phyloP scores from a whole-genome alignment of 2,888 invertebrate species.

The Protodeltote pygarga region DNA sequence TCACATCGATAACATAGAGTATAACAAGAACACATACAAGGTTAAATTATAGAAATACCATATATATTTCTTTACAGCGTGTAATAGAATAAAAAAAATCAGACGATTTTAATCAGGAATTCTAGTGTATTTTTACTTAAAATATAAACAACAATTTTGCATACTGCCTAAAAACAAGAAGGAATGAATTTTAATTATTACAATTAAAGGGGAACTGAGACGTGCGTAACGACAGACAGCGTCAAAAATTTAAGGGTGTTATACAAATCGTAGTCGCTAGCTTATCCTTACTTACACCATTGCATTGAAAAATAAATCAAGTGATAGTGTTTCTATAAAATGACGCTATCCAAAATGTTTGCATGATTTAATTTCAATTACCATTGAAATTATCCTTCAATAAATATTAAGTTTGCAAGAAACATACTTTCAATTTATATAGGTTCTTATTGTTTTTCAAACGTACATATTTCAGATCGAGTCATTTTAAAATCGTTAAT shows the following conservation, averaged over 20 bases:
- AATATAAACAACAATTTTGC: slow-evolving; percentile 67
- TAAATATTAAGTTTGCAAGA: slow-evolving; percentile 45
- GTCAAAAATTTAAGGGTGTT: slow-evolving; percentile 37
- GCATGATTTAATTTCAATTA: slow-evolving; percentile 19
- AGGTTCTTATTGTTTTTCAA: slow-evolving; percentile 21
- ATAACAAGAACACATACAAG: slow-evolving; percentile 57
- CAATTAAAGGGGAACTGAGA: slow-evolving; percentile 61
- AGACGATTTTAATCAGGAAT: slow-evolving; percentile 52
- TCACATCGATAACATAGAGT: slow-evolving; percentile 59
- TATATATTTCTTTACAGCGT: slow-evolving; percentile 66
- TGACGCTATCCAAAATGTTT: slow-evolving; percentile 38
- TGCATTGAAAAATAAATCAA: slow-evolving; percentile 29
- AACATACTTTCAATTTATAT: slow-evolving; percentile 43
- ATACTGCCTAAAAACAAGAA: slow-evolving; percentile 74
- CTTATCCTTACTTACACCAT: slow-evolving; percentile 53
- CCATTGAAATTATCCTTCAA: slow-evolving; percentile 40
- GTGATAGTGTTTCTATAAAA: slow-evolving; percentile 33
- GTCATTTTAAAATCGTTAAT: slow-evolving; percentile 37
- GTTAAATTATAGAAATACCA: slow-evolving; percentile 64
- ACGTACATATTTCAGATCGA: slow-evolving; percentile 30
- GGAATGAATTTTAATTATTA: slow-evolving; percentile 76
- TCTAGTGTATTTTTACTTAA: slow-evolving; percentile 46
- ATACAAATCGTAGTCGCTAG: slow-evolving; percentile 41
- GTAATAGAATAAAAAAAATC: slow-evolving; percentile 61
- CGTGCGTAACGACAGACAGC: slow-evolving; percentile 40